Evolutionary conservation across 2,888 invertebrate genomes (phyloP), one percentile per base, ranked within the genome.

Genomic region (Deilephila elpenor): DNA sequence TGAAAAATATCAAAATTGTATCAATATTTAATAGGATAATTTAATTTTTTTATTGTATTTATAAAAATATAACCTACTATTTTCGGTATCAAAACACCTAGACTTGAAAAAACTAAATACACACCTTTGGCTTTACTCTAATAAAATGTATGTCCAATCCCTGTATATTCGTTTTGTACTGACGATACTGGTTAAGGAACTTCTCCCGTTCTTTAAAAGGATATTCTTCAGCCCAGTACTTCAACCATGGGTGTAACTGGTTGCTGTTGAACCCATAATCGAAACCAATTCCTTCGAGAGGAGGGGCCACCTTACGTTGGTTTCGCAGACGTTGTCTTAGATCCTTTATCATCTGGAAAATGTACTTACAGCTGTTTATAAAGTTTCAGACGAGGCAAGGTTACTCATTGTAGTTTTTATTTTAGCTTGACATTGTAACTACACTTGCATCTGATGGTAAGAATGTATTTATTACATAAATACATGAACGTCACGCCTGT

Each of bases 211-310:
- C 94, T 64, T 89, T 89, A 75, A 94, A 88, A 76, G 97, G 95
- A 86, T 97, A 98, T 59, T 96, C 93, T n/a, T 96, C 95, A 6
- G 94, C 95, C 99, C 99, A 99, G 89, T 97, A 97, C 29, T 96
- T 92, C 3, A 97, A 85, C 79, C 98, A 94, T 71, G 93, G 92
- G 67, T 95, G 90, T 56, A 98, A 86, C 73, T 96, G 95, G 0
- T 95, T 94, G 0, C 96, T 92, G 85, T 97, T 97, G 86, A 98
- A 96, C 1, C 99, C 99, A 84, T 98, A 98, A 78, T 97, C 95
- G 88, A 98, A 98, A 3, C 94, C 96, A 0, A 95, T 92, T 20
- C 95, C 96, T 89, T 97, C 96, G 32, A 97, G 88, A 0, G 97
- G 96, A 5, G 95, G 93, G 0, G 95, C 86, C 51, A 89, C 82